phyloP scores from a whole-genome alignment of 1,140 invertebrate species.

The Pectinophora gossypiella region DNA sequence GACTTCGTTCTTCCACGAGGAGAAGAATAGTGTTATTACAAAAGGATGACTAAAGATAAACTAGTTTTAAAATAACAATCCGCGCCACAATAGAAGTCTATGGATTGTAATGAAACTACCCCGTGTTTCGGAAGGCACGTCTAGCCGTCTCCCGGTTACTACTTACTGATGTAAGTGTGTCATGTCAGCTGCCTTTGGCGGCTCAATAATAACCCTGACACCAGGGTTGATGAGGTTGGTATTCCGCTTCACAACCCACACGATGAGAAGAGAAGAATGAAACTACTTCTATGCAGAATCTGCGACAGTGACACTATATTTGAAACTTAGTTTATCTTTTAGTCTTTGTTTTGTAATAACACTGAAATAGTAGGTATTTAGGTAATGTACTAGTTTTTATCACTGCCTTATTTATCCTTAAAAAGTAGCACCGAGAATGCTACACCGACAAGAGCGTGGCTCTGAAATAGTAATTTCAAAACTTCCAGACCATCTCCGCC shows the following conservation, averaged over 20 bases:
- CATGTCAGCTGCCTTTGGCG: too few relatives aligned
- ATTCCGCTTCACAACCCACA: too few relatives aligned
- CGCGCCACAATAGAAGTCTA: neutral
- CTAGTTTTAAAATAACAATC: neutral
- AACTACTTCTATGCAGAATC: neutral
- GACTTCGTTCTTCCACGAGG: neutral
- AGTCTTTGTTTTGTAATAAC: neutral
- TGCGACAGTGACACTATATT: neutral
- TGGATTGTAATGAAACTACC: neutral
- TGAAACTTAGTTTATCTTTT: neutral
- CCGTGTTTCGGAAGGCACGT: too few relatives aligned
- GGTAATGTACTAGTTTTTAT: too few relatives aligned
- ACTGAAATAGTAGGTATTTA: neutral
- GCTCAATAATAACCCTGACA: too few relatives aligned
- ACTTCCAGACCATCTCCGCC: neutral
- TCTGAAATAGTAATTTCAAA: neutral
- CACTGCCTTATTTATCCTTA: too few relatives aligned
- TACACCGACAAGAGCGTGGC: neutral
- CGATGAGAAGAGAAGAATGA: too few relatives aligned
- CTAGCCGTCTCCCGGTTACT: too few relatives aligned
- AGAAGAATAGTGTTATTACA: neutral
- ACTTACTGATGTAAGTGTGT: too few relatives aligned
- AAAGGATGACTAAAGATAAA: too few relatives aligned
- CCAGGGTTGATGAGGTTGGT: too few relatives aligned
- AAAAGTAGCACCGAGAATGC: too few relatives aligned